Percentiles rank a stretch among this genome's conserved stretches.
phyloP scores from a whole-genome alignment of 2,113 vertebrate species.

The Etheostoma spectabile region DNA sequence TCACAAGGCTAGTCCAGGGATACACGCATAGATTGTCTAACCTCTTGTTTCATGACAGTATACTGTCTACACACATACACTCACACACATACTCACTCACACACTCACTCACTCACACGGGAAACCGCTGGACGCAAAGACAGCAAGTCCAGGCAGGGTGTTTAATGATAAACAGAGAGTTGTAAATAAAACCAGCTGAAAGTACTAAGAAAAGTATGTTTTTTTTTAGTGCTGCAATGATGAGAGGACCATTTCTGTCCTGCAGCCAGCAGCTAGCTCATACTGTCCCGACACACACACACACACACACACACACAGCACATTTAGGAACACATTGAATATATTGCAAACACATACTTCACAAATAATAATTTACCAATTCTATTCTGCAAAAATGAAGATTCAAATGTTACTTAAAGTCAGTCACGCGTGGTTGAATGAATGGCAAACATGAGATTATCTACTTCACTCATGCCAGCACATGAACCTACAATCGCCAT shows the following conservation, averaged over 20 bases:
- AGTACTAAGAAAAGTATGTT: slow-evolving; percentile 3
- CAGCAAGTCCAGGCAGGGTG: slow-evolving; percentile 46
- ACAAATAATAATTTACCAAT: neutral
- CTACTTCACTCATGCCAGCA: neutral
- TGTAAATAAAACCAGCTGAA: slow-evolving; percentile 68
- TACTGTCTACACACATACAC: neutral
- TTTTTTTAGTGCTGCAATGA: slow-evolving; percentile 44
- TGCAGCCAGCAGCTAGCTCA: slow-evolving; percentile 27
- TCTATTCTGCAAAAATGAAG: neutral
- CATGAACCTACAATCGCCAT: slow-evolving; percentile 62
- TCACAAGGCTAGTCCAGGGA: slow-evolving; percentile 3
- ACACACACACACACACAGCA: neutral
- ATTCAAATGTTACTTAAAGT: slow-evolving; percentile 11
- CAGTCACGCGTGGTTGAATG: slow-evolving; percentile 10
- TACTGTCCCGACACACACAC: slow-evolving; percentile 5
- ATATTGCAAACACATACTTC: neutral
- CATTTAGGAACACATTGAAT: slow-evolving; percentile 13
- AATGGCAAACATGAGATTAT: slow-evolving; percentile 43
- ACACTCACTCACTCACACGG: slow-evolving; percentile 6
- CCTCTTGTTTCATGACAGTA: no score
- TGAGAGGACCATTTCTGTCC: slow-evolving; percentile 49
- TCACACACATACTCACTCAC: slow-evolving; percentile 1
- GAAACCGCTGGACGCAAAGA: slow-evolving; percentile 70
- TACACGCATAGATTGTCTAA: neutral
- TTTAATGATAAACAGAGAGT: slow-evolving; percentile 72